A percentile compares a stretch with the other conserved stretches of the same genome.
Conservation (phyloP, 92 coral and sea anemone genomes). For the Epizoanthus ramosus region DNA sequence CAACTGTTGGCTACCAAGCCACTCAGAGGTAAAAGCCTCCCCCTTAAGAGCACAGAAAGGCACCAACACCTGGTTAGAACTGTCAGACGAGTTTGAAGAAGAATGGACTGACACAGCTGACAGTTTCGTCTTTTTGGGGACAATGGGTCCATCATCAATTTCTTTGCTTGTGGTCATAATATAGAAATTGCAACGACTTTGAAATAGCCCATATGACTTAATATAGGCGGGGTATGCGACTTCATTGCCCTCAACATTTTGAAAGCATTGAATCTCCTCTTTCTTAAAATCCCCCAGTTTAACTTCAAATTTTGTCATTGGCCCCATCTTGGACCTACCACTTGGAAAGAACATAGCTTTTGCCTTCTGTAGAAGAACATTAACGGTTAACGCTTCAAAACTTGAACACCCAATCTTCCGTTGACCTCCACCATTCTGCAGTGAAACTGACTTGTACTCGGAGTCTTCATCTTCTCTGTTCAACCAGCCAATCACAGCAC, state of each 20-base stretch:
- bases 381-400: slow-evolving; percentile 47
- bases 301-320: slow-evolving; percentile 5
- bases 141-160: no score
- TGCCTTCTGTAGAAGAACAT: slow-evolving; percentile 45
- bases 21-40: slow-evolving; percentile 8
- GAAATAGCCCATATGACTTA: no score
- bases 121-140: no score
- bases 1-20: slow-evolving; percentile 14
- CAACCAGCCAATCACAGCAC: slow-evolving; percentile 50
- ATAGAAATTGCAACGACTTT: no score
- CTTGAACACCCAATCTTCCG: slow-evolving; percentile 40
- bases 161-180: no score
- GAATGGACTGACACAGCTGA: no score
- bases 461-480: slow-evolving; percentile 32
- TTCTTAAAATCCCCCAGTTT: slow-evolving; percentile 38
- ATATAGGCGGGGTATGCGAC: no score
- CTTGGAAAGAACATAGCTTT: slow-evolving; percentile 28
- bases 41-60: slow-evolving; percentile 1
- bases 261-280: not conserved
- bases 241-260: no score
- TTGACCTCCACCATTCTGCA: slow-evolving; percentile 50
- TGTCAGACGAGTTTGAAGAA: slow-evolving; percentile 33
- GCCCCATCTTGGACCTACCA: slow-evolving; percentile 32
- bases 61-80: slow-evolving; percentile 25
- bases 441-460: slow-evolving; percentile 45